Percentiles rank a stretch among this genome's conserved stretches.
These are phyloP conservation scores for Ellobius talpinus DNA, from an alignment of 2,113 vertebrate genomes.

Conservation along the genomic window DNA sequence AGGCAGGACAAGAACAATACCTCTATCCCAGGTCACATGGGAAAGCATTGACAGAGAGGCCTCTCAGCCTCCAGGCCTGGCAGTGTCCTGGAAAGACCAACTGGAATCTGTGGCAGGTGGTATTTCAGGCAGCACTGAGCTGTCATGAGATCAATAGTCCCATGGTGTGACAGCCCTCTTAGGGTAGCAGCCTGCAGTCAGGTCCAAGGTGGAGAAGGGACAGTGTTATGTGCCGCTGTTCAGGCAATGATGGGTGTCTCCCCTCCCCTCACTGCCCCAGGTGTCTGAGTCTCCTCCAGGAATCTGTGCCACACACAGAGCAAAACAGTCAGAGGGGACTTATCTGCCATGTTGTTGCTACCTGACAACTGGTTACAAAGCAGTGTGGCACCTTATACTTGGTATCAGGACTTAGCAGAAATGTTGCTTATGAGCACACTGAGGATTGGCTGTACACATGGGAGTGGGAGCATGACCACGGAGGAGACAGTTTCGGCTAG, in stretches of 20 bases:
- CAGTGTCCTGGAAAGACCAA: not conserved
- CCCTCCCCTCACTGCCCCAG: not conserved
- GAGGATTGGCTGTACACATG: not conserved
- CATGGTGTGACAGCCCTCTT: fast-evolving
- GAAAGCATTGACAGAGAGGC: not conserved
- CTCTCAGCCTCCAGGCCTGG: not conserved
- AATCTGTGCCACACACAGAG: not conserved
- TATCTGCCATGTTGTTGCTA: not conserved
- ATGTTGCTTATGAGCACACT: not conserved
- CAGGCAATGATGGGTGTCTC: not conserved
- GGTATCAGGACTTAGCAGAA: not conserved
- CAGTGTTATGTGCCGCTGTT: not conserved
- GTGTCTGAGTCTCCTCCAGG: not conserved
- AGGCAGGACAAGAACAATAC: not conserved
- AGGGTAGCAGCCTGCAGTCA: not conserved
- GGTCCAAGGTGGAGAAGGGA: not conserved
- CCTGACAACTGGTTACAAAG: not conserved
- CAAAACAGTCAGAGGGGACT: no score
- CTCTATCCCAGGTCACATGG: not conserved
- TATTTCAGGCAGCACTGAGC: not conserved
- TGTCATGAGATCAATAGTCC: not conserved
- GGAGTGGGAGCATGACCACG: fast-evolving
- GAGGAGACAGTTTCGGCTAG: not conserved
- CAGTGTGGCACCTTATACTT: not conserved
- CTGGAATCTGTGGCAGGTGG: not conserved